A percentile compares a stretch with the other conserved stretches of the same genome.
Evolutionary conservation across 2,113 vertebrate genomes (phyloP).

Genomic region (Columba janthina): DNA sequence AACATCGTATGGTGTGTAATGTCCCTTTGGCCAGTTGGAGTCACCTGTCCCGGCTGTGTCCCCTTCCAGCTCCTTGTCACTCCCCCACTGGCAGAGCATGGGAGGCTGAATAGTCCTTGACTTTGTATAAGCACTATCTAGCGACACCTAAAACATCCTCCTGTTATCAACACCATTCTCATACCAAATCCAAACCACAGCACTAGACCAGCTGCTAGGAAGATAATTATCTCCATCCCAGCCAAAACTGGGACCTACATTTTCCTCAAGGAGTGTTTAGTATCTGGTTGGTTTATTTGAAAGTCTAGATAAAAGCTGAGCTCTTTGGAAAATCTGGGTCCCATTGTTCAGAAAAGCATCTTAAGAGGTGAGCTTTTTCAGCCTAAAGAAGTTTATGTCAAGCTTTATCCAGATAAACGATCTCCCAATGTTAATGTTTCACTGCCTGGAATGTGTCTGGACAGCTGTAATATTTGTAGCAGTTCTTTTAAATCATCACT

Average conservation of each 20-base stretch:
- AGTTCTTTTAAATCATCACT: constrained; percentile 47
- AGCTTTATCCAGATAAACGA: not conserved
- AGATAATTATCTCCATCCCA: too few relatives aligned
- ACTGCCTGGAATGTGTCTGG: not conserved
- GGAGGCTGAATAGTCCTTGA: too few relatives aligned
- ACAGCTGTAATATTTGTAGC: constrained; percentile 43
- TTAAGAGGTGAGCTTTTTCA: not conserved
- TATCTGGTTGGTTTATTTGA: not conserved
- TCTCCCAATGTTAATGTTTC: constrained; percentile 9
- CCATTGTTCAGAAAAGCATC: not conserved
- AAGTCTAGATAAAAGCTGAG: not conserved
- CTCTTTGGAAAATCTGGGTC: not conserved
- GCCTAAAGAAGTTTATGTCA: not conserved
- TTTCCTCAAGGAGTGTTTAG: not conserved
- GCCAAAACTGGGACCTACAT: not conserved
- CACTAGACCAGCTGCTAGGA: too few relatives aligned
- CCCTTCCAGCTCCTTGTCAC: too few relatives aligned
- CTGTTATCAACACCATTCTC: too few relatives aligned
- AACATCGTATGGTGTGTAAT: too few relatives aligned
- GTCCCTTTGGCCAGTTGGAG: too few relatives aligned
- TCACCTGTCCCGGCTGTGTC: too few relatives aligned
- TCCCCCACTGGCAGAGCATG: too few relatives aligned
- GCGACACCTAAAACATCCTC: too few relatives aligned
- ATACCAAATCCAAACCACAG: too few relatives aligned
- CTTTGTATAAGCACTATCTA: too few relatives aligned